These are phyloP conservation scores for Grus americana DNA, from an alignment of 2,113 vertebrate genomes.

Conservation along the genomic window DNA sequence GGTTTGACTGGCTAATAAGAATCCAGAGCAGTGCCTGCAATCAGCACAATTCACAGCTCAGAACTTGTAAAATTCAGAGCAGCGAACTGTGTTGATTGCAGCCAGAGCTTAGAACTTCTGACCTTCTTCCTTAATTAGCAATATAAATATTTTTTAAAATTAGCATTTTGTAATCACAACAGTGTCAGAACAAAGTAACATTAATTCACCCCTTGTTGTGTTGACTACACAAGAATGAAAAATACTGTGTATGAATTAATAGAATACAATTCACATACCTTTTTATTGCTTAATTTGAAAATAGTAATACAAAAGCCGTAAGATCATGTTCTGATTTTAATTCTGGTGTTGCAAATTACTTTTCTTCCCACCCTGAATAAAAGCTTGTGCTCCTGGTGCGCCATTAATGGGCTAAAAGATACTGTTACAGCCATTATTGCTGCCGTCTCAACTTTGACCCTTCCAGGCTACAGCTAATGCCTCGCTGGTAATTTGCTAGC, in stretches of 20 bases:
- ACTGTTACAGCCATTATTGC: neutral
- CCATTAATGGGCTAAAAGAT: neutral
- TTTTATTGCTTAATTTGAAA: slow-evolving; percentile 64
- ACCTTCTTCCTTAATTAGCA: slow-evolving; percentile 67
- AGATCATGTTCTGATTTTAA: slow-evolving; percentile 36
- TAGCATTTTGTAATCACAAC: slow-evolving; percentile 64
- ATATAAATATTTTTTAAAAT: slow-evolving; percentile 68
- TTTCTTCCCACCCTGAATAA: neutral
- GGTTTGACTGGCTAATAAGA: slow-evolving; percentile 38
- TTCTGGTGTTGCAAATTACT: slow-evolving; percentile 3
- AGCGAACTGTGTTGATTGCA: slow-evolving; percentile 33
- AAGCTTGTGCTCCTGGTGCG: neutral
- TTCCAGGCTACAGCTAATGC: neutral
- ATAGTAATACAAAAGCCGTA: slow-evolving; percentile 11
- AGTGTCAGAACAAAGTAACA: slow-evolving; percentile 38
- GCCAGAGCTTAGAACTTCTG: slow-evolving; percentile 37
- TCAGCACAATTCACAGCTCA: slow-evolving; percentile 52
- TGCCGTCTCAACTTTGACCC: neutral
- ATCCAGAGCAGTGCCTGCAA: slow-evolving; percentile 35
- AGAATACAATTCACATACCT: neutral
- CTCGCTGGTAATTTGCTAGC: slow-evolving; percentile 30
- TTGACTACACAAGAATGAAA: slow-evolving; percentile 30
- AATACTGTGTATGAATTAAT: slow-evolving; percentile 12
- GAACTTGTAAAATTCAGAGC: slow-evolving; percentile 41
- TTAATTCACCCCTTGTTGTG: slow-evolving; percentile 51